Percentiles rank a stretch among this genome's conserved stretches.
Evolutionary conservation across 1,140 invertebrate genomes (phyloP).

Genomic region (Tetramorium parvispinum): DNA sequence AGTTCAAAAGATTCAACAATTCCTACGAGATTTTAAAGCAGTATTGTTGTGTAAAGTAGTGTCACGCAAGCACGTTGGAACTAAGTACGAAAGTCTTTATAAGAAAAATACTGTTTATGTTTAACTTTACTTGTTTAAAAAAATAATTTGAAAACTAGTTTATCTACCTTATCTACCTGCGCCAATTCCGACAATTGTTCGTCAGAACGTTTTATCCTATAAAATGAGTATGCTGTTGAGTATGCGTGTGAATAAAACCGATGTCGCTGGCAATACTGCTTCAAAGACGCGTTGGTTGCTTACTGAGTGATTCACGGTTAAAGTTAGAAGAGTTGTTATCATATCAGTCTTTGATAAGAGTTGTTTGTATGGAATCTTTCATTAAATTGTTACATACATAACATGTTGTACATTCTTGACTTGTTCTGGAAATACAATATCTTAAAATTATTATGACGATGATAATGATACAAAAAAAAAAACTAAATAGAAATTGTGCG

Average conservation of each 20-base stretch:
- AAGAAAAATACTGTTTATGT: neutral
- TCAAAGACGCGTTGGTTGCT: neutral
- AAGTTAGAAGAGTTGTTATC: neutral
- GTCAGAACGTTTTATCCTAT: neutral
- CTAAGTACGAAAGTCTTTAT: neutral
- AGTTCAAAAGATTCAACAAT: neutral
- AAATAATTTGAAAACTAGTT: neutral
- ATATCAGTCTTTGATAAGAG: neutral
- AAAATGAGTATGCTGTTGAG: neutral
- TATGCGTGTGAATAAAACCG: neutral
- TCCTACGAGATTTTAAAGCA: neutral
- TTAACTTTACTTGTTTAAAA: neutral
- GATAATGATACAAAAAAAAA: neutral
- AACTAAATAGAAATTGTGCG: neutral
- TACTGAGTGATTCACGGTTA: neutral
- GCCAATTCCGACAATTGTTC: neutral
- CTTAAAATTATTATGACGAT: neutral
- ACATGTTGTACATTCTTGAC: neutral
- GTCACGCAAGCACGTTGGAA: neutral
- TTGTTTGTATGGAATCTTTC: neutral
- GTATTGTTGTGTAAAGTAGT: neutral
- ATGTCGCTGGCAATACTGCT: neutral
- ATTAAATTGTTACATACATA: no score
- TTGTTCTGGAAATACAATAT: neutral
- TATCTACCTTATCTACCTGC: neutral